Evolutionary conservation across 2,113 vertebrate species (phyloP).

Genomic region (Bubo blakistoni): DNA sequence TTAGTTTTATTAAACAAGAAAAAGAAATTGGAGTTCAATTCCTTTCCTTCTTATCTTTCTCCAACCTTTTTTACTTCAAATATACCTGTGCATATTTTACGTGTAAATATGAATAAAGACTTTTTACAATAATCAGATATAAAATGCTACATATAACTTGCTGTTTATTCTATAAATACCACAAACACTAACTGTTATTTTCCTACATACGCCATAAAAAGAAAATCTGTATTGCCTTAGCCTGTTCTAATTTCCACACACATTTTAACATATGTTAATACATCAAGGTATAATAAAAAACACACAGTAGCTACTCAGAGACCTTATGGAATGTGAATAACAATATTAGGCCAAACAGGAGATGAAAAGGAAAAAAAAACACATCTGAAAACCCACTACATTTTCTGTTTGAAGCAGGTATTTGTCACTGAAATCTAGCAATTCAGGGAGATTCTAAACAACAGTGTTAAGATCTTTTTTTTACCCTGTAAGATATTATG

Average conservation of each 20-base stretch:
- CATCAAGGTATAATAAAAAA: background rate
- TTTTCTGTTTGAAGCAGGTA: background rate
- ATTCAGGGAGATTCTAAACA: background rate
- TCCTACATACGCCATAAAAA: background rate
- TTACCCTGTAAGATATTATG: background rate
- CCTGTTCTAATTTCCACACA: background rate
- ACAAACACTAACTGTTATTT: background rate
- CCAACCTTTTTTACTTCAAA: background rate
- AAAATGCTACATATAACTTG: background rate
- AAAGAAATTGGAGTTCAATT: background rate
- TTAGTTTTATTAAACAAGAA: background rate
- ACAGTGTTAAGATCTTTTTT: background rate
- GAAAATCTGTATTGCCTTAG: background rate
- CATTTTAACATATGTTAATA: background rate
- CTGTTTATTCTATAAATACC: background rate
- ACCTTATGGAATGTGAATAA: background rate
- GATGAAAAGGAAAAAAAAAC: background rate
- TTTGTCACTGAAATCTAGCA: background rate
- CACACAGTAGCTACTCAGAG: background rate
- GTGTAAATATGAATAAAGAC: background rate
- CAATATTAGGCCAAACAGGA: background rate
- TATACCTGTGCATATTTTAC: background rate
- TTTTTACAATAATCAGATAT: background rate
- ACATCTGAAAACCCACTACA: accelerated
- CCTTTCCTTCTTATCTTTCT: background rate